Evolutionary conservation across 2,113 vertebrate species (phyloP), one percentile per base, ranked within the genome.

Genomic region (Sprattus sprattus): DNA sequence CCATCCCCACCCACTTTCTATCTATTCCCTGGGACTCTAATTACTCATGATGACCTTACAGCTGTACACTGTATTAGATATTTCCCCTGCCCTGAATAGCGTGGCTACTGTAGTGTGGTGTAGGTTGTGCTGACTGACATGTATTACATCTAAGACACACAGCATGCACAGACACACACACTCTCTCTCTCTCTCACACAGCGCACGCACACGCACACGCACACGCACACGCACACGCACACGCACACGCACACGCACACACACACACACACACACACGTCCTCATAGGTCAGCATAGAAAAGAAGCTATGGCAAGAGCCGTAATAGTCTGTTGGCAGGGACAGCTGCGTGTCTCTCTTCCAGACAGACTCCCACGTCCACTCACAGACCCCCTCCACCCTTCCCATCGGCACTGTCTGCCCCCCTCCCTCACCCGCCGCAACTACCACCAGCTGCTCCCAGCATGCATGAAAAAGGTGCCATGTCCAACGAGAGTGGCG

Each of bases 381-480:
- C 6, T 25, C 60, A 64, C 54, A 60, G 15, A 39, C 39, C 54
- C 54, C 54, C 47, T 71, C 60, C 50, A n/a, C 54, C 54, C 11
- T 6, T 6, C 54, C 54, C 16, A 60, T 60, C 6, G 22, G 54
- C 54, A 60, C 54, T 60, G 54, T 60, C 18, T 60, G 54, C 22
- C 3, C 6, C 16, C 54, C 54, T 81, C 75, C 81, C 81, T 28
- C 86, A 82, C 71, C 83, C 85, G 78, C 84, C 84, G 81, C 82
- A 60, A 82, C 84, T 20, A 13, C 52, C 86, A 44, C 81, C 88
- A 89, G 86, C 86, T 88, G 88, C 87, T 89, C 81, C 45, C 81
- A 85, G 83, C 84, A 83, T 83, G 85, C 88, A 85, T 88, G 82
- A 84, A 85, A 86, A 57, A 83, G 85, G 81, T 89, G 85, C 88